Base-by-base conservation (phyloP, 2,113 vertebrate species). In the Stigmatopora argus region DNA sequence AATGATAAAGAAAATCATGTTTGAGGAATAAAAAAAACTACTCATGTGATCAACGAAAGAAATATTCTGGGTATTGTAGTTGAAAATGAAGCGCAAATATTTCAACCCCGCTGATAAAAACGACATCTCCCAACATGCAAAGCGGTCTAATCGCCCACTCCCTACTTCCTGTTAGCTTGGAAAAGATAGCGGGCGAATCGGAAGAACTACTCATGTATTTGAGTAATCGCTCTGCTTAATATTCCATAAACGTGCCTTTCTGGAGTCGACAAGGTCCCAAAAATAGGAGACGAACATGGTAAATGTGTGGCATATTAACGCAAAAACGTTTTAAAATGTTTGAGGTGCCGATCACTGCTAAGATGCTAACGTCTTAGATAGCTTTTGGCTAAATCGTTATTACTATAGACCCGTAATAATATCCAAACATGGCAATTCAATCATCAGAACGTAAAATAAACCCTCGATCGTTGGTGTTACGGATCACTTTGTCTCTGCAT, bases 1-100 rank as follows among this genome's bases (percentile, higher is more conserved):
- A 31, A 31, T 31, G 26, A 31, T 31, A 31, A 31, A 31, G 26
- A 31, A 31, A 31, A 31, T 31, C 26, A 31, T 31, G 26, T 31
- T 31, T 31, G 26, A 31, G 26, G 26, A 31, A 31, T 31, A 2
- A 31, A 31, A 31, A 31, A 31, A 31, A 31, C 4, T 41, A 41
- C 38, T 41, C 85, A 84, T 76, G 85, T 87, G 85, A 87, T 55
- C 26, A 19, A 47, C 13, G 2, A 45, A 21, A 15, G 4, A n/a
- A n/a, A 52, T 3, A 60, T 19, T 4, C 52, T 78, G 87, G 90
- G 66, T 70, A 2, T 86, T 89, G 90, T 82, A 90, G 91, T 90
- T 5, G 31, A 1, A 6, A 2, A 17, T 0, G 0, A 0, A 0
- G 0, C 23, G 17, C 4, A 0, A 3, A 23, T 0, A 0, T 45